Evolutionary conservation across 2,797 vertebrate species (phyloP).

Genomic region (Pterois miles): DNA sequence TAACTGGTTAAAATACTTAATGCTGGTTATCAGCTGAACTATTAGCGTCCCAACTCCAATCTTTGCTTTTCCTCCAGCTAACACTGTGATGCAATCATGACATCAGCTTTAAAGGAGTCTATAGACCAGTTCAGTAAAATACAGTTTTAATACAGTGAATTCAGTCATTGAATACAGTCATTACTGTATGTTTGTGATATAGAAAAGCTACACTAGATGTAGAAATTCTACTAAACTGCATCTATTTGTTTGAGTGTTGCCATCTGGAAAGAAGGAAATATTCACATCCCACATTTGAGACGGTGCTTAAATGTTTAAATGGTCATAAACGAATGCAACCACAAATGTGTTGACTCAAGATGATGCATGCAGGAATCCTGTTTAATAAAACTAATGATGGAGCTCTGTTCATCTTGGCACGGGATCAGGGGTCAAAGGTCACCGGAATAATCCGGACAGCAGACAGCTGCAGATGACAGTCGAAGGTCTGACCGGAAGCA

Average conservation of each 20-base stretch:
- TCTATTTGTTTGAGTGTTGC: slow-evolving; percentile 23
- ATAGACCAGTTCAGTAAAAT: too few species aligned
- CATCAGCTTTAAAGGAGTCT: too few species aligned
- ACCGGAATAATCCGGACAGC: slow-evolving; percentile 58
- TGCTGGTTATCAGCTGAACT: too few species aligned
- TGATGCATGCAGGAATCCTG: slow-evolving; percentile 34
- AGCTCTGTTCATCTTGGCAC: slow-evolving; percentile 21
- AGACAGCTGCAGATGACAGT: slow-evolving; percentile 67
- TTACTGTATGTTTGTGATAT: neutral
- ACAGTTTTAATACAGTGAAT: too few species aligned
- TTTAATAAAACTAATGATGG: slow-evolving; percentile 35
- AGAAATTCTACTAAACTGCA: neutral
- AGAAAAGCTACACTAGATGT: neutral
- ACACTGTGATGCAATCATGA: too few species aligned
- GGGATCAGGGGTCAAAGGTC: slow-evolving; percentile 59
- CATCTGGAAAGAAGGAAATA: neutral
- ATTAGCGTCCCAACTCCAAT: too few species aligned
- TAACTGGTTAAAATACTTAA: too few species aligned
- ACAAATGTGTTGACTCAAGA: slow-evolving; percentile 14
- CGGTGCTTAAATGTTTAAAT: neutral
- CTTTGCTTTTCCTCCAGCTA: too few species aligned
- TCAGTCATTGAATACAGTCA: too few species aligned
- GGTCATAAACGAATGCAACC: neutral
- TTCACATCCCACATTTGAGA: neutral
- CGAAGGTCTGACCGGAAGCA: slow-evolving; percentile 47